phyloP scores from a whole-genome alignment of 1,140 invertebrate genomes.

The Drosophila santomea region DNA sequence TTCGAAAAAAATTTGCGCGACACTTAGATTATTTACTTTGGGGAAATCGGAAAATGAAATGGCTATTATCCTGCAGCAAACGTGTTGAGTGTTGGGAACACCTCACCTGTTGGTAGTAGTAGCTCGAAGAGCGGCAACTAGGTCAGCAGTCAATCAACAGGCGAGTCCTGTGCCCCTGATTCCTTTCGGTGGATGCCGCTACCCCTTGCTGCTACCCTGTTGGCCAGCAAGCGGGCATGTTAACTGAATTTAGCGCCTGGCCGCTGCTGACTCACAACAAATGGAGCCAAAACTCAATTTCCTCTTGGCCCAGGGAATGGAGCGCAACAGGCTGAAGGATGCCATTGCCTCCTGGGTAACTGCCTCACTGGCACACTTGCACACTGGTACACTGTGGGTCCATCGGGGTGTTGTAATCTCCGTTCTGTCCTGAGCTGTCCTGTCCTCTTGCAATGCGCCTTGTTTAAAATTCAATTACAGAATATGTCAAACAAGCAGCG shows the following conservation, averaged over 20 bases:
- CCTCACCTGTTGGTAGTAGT: background rate
- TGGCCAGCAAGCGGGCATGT: constrained; percentile 6
- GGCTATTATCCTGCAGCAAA: background rate
- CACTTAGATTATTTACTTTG: background rate
- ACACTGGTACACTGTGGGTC: background rate
- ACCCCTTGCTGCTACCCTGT: background rate
- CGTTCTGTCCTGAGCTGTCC: constrained; percentile 5
- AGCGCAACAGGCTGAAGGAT: constrained; percentile 44
- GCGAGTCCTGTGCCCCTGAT: background rate
- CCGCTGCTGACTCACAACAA: constrained; percentile 26
- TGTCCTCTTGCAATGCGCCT: constrained; percentile 8
- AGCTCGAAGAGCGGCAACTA: constrained; percentile 18
- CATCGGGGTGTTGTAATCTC: constrained; percentile 45
- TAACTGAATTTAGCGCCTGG: constrained; percentile 51
- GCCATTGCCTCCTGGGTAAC: background rate
- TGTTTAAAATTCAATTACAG: constrained; percentile 78
- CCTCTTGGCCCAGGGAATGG: constrained; percentile 28
- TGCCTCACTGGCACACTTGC: background rate
- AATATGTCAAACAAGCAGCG: constrained; percentile 74
- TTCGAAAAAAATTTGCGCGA: too few species aligned
- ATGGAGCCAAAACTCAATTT: constrained; percentile 64
- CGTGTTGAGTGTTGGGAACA: background rate
- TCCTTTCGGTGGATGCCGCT: background rate
- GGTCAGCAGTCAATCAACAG: constrained; percentile 60
- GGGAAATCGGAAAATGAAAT: background rate